Percentiles rank a stretch among this genome's conserved stretches.
These are phyloP conservation scores for Trichacis sp. DNA, from an alignment of 2,888 invertebrate genomes.

Conservation along the genomic window DNA sequence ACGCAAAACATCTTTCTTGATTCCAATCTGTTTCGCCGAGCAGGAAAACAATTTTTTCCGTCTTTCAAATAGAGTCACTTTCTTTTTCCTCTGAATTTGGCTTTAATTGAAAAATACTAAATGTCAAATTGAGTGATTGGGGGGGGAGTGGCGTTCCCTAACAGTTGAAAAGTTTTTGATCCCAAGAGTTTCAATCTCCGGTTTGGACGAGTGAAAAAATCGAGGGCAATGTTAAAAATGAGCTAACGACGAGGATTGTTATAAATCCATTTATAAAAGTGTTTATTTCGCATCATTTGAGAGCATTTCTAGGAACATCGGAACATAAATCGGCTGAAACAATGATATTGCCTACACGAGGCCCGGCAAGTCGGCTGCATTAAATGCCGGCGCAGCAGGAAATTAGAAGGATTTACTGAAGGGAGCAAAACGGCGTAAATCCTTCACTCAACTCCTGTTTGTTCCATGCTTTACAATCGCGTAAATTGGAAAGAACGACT, in stretches of 20 bases:
- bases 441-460: conserved; percentile 10
- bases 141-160: too few species aligned
- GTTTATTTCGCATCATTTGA: conserved; percentile 10
- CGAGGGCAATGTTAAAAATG: neutral
- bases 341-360: conserved; percentile 19
- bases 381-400: neutral
- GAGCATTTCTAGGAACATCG: conserved; percentile 15
- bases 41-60: conserved; percentile 10
- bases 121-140: too few species aligned
- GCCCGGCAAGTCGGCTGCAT: neutral
- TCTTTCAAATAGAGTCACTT: neutral
- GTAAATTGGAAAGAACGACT: conserved; percentile 13
- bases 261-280: conserved; percentile 33
- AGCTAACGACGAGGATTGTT: neutral
- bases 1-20: conserved; percentile 37
- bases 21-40: conserved; percentile 18
- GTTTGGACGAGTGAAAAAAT: too few species aligned
- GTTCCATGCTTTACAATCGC: conserved; percentile 11
- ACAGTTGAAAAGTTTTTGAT: too few species aligned
- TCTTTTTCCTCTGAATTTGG: neutral
- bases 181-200: too few species aligned
- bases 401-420: conserved; percentile 10
- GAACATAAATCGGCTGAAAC: conserved; percentile 33
- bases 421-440: conserved; percentile 15
- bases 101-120: conserved; percentile 5